These are phyloP conservation scores for Notoglanidium macrostoma DNA, from an alignment of 2,797 vertebrate species.

Conservation along the genomic window DNA sequence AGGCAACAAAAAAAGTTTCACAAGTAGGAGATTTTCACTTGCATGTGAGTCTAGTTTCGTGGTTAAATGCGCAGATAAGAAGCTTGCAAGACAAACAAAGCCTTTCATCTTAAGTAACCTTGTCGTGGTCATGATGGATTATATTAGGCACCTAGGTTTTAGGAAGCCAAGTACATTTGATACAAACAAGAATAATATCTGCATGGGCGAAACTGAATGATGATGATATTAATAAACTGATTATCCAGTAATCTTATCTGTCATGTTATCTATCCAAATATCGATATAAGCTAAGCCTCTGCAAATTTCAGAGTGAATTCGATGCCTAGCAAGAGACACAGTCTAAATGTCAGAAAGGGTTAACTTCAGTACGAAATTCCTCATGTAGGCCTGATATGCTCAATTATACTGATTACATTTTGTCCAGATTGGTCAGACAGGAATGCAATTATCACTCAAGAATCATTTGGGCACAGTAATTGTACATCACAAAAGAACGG, in stretches of 20 bases:
- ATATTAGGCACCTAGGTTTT: neutral
- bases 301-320: neutral
- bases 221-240: neutral
- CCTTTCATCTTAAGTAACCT: neutral
- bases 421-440: neutral
- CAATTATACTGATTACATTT: conserved; percentile 4
- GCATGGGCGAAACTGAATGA: neutral
- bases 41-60: neutral
- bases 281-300: neutral
- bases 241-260: neutral
- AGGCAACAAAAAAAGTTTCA: neutral
- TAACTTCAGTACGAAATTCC: neutral
- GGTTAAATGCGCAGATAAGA: neutral
- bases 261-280: neutral
- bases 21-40: neutral
- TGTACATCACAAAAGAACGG: neutral
- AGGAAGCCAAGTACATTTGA: neutral
- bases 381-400: neutral
- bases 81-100: neutral
- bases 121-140: neutral
- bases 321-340: neutral
- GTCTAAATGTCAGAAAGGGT: neutral
- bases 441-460: neutral
- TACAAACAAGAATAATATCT: neutral
- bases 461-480: neutral